Percentiles rank a stretch among this genome's conserved stretches.
Conservation (phyloP, 2,888 invertebrate genomes). For the Mimachlamys varia region DNA sequence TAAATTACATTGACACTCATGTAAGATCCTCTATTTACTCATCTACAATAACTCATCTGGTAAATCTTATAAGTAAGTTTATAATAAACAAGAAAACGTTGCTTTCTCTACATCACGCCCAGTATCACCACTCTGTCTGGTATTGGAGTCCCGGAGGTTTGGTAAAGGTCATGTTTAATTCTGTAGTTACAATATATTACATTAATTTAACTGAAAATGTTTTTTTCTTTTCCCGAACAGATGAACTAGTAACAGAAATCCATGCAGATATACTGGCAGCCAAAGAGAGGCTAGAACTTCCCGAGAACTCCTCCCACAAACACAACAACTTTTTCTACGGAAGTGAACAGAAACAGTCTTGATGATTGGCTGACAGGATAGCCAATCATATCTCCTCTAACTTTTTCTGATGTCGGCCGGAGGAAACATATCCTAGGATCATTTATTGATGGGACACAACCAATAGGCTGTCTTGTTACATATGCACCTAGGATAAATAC, state of each 20-base stretch:
- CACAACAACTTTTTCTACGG: background rate
- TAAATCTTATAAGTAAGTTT: too few species aligned
- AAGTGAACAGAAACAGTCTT: background rate
- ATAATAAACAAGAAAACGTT: too few species aligned
- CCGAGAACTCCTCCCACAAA: background rate
- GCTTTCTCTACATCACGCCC: too few species aligned
- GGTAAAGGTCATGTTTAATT: too few species aligned
- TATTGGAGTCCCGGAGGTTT: too few species aligned
- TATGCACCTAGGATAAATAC: background rate
- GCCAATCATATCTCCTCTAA: background rate
- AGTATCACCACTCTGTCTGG: too few species aligned
- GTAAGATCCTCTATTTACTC: too few species aligned
- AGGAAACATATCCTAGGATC: too few species aligned
- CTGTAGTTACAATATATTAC: too few species aligned
- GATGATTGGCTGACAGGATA: background rate
- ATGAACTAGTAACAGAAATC: conserved; percentile 15
- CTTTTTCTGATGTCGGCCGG: too few species aligned
- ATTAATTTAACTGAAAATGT: background rate
- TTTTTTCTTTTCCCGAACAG: background rate
- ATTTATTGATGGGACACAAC: background rate
- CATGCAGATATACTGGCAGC: background rate
- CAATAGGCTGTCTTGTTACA: background rate
- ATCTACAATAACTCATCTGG: too few species aligned
- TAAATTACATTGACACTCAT: too few species aligned
- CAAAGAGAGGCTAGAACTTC: background rate